Evolutionary conservation across 2,797 vertebrate genomes (phyloP), one percentile per base, ranked within the genome.

Genomic region (Tympanoctomys barrerae): DNA sequence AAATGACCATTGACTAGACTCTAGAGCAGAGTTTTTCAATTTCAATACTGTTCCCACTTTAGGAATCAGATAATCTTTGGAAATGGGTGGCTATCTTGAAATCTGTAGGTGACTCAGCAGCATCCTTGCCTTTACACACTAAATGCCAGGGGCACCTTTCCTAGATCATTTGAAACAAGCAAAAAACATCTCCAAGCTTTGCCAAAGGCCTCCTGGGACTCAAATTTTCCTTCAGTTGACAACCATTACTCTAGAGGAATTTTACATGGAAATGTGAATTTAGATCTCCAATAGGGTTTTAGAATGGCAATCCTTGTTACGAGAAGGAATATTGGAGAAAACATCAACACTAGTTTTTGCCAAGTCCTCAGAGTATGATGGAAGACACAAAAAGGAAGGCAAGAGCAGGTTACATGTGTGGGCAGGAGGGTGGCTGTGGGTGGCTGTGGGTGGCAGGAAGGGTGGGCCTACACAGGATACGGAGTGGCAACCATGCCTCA

Each of bases 1-100:
- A 94, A 96, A 87, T 39, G 36, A 46, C 49, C 36, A 59, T 11
- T 19, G 39, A 71, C 42, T 75, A 86, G 71, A n/a, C n/a, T 89
- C 52, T 46, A 24, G 31, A 64, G 14, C 28, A 21, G 3, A 39
- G 16, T 6, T 91, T 94, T 75, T 66, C 68, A 88, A 1, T 31
- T 22, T 84, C 57, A 62, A 33, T 19, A 49, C 61, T 49, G 12
- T 2, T 75, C 87, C 79, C 49, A 8, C 33, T 77, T 52, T 59
- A 24, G 26, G 5, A 14, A 14, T 62, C 64, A 21, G 7, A 19
- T 52, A 19, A 59, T 12, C 21, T 87, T 87, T 54, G 36, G 18
- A 14, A 13, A 0, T 2, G 1, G 8, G 2, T 5, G 21, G 12
- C 12, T n/a, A 52, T 13, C 21, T 19, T 36, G 8, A 9, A 26